Evolutionary conservation across 2,888 invertebrate genomes (phyloP).

Genomic region (Tridacna crocea): DNA sequence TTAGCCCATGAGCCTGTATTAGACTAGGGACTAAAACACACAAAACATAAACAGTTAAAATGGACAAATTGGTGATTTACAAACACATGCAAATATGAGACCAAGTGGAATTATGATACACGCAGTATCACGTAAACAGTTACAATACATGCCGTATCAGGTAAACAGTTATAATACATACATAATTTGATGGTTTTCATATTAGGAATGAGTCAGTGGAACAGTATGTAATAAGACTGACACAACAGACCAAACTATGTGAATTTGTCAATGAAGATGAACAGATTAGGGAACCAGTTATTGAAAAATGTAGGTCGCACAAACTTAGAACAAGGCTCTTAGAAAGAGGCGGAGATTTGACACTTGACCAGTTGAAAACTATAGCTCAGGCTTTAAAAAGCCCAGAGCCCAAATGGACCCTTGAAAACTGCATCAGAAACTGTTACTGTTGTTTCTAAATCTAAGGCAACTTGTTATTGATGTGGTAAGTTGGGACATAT

Average conservation of each 20-base stretch:
- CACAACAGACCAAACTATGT: conserved; percentile 40
- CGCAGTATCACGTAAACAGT: too few relatives aligned
- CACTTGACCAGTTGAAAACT: conserved; percentile 14
- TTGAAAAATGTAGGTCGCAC: conserved; percentile 33
- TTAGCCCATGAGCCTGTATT: too few relatives aligned
- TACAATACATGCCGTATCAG: too few relatives aligned
- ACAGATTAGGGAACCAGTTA: conserved; percentile 48
- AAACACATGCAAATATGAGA: too few relatives aligned
- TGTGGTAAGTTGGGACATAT: conserved; percentile 37
- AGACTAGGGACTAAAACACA: too few relatives aligned
- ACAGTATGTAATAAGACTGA: conserved; percentile 40
- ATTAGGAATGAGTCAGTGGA: conserved; percentile 39
- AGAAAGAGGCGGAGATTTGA: conserved; percentile 15
- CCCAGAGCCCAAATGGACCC: background rate
- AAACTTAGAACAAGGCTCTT: background rate
- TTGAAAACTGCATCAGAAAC: background rate
- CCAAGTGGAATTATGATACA: too few relatives aligned
- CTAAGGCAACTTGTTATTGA: conserved; percentile 6
- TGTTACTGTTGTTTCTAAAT: background rate
- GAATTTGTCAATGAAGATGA: conserved; percentile 43
- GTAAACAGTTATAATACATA: too few relatives aligned
- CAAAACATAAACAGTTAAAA: too few relatives aligned
- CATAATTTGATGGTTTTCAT: too few relatives aligned
- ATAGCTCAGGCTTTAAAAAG: conserved; percentile 25
- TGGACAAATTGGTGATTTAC: too few relatives aligned